Conservation (phyloP, 2,888 invertebrate genomes). For the Microplitis deprimator region DNA sequence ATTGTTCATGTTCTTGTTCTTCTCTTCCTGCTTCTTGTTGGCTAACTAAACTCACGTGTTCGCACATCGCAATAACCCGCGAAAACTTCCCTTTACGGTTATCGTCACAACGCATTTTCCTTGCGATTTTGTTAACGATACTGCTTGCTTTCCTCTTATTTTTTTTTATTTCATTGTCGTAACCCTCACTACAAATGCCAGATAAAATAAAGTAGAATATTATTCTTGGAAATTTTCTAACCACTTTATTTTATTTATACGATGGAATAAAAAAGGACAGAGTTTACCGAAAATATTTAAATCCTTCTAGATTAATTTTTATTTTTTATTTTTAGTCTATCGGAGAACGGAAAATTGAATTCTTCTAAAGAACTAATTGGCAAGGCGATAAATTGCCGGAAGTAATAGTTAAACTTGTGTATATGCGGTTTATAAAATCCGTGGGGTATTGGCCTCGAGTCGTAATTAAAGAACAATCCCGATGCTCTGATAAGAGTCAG, state of each 20-base stretch:
- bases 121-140: slow-evolving; percentile 42
- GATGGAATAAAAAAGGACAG: not conserved
- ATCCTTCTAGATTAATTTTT: too few species aligned
- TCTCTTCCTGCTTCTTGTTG: slow-evolving; percentile 12
- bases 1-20: not conserved
- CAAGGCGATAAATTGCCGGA: slow-evolving; percentile 22
- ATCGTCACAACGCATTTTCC: slow-evolving; percentile 40
- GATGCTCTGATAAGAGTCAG: slow-evolving; percentile 47
- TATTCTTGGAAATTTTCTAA: not conserved
- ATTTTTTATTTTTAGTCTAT: not conserved
- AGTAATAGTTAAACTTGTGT: slow-evolving; percentile 25
- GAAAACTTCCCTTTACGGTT: slow-evolving; percentile 45
- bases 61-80: slow-evolving; percentile 42
- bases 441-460: slow-evolving; percentile 32
- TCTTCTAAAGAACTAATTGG: slow-evolving; percentile 22
- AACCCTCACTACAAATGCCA: slow-evolving; percentile 24
- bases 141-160: not conserved
- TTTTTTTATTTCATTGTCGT: slow-evolving; percentile 27
- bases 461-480: slow-evolving; percentile 55
- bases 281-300: too few species aligned
- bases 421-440: slow-evolving; percentile 17
- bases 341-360: slow-evolving; percentile 16
- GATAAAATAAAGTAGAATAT: not conserved
- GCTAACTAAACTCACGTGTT: slow-evolving; percentile 33
- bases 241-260: not conserved